Conservation (phyloP, 2,113 vertebrate species). For the Myanophis thanlyinensis region DNA sequence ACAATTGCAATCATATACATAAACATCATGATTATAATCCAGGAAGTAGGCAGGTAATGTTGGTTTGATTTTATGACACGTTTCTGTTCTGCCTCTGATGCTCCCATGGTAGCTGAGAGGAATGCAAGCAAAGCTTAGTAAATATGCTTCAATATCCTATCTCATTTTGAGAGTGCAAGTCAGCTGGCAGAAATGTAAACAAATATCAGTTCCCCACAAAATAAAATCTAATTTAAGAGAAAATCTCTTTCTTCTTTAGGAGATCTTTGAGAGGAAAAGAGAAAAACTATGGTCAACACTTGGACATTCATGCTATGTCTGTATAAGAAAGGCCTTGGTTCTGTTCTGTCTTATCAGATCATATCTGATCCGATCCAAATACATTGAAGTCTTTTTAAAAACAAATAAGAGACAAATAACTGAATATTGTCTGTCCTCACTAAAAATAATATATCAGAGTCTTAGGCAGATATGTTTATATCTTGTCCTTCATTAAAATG, state of each 20-base stretch:
- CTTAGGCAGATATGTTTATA: neutral
- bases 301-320: neutral
- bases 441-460: neutral
- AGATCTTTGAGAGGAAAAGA: neutral
- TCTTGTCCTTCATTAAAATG: neutral
- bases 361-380: too few species aligned
- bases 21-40: neutral
- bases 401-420: neutral
- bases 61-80: neutral
- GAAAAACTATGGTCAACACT: neutral
- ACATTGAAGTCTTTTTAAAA: neutral
- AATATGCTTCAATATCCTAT: constrained; percentile 17
- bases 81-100: neutral
- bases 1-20: neutral
- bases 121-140: constrained; percentile 12
- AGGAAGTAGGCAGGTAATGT: neutral
- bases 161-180: constrained; percentile 4
- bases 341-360: neutral
- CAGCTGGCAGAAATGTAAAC: constrained; percentile 12
- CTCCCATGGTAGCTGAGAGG: constrained; percentile 8
- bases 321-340: neutral
- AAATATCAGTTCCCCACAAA: neutral
- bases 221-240: neutral
- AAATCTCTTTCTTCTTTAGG: neutral
- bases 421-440: neutral